Conservation (phyloP, 2,888 invertebrate genomes). For the Yponomeuta malinellus region DNA sequence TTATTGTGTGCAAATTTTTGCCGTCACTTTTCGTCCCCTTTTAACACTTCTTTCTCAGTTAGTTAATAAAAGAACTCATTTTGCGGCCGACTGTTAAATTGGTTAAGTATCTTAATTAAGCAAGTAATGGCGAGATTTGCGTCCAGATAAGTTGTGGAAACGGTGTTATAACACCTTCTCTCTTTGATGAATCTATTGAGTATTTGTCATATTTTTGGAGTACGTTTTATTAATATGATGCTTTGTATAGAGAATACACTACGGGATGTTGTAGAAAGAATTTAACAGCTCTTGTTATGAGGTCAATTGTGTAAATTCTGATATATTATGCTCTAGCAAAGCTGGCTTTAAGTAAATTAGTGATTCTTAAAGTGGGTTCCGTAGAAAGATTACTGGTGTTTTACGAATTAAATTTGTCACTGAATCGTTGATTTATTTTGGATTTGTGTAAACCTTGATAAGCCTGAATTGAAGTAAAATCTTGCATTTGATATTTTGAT, state of each 20-base stretch:
- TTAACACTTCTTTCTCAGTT: slow-evolving; percentile 10
- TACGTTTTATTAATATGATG: not conserved
- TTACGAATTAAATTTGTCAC: too few species aligned
- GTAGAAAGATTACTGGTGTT: too few species aligned
- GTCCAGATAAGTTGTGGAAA: slow-evolving; percentile 1
- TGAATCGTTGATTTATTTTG: too few species aligned
- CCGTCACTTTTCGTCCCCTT: slow-evolving; percentile 1
- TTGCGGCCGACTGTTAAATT: slow-evolving; percentile 10
- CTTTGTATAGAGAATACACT: not conserved
- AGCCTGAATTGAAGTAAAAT: too few species aligned
- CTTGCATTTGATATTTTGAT: too few species aligned
- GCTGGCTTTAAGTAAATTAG: too few species aligned
- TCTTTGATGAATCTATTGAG: not conserved
- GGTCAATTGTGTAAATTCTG: too few species aligned
- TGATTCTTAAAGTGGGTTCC: too few species aligned
- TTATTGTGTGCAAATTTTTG: not conserved
- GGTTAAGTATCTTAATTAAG: slow-evolving; percentile 11
- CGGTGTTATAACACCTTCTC: not conserved
- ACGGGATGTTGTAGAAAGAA: too few species aligned
- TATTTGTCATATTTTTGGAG: not conserved
- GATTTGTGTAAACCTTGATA: too few species aligned
- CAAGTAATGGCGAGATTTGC: slow-evolving; percentile 8
- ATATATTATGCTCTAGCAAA: too few species aligned
- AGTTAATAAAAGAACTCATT: slow-evolving; percentile 7
- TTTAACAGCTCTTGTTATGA: not conserved